A percentile compares a stretch with the other conserved stretches of the same genome.
Conservation (phyloP, 35 echinoderm and acorn worm genomes). For the Lytechinus pictus region DNA sequence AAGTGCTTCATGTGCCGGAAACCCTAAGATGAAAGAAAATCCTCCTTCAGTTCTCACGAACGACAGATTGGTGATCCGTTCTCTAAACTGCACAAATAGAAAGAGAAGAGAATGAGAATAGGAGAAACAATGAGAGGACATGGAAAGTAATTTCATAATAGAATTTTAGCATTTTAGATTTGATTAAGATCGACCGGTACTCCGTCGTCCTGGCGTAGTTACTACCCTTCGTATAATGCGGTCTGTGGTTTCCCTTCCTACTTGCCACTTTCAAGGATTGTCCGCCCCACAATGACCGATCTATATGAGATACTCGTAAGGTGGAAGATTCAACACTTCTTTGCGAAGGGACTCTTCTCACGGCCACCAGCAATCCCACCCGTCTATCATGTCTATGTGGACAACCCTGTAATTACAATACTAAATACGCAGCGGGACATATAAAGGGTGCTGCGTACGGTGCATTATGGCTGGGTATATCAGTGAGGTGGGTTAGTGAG, state of each 20-base stretch:
- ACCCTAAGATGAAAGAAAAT: not conserved
- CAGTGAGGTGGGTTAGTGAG: not conserved
- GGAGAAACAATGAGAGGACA: constrained; percentile 28
- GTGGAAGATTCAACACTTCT: constrained; percentile 27
- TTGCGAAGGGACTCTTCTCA: not conserved
- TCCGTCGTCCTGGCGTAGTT: not conserved
- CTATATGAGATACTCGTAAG: not conserved
- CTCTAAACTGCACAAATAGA: not conserved
- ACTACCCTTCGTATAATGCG: not conserved
- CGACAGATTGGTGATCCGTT: not conserved
- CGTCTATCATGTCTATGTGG: not conserved
- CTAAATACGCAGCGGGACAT: not conserved
- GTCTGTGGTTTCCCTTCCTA: not conserved
- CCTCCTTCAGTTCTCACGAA: not conserved
- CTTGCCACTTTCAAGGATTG: not conserved
- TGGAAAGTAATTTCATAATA: constrained; percentile 43
- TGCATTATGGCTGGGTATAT: not conserved
- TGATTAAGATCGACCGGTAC: constrained; percentile 22
- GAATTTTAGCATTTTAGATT: constrained; percentile 46
- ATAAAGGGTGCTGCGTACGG: not conserved
- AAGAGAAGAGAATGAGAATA: constrained; percentile 17
- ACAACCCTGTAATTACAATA: not conserved
- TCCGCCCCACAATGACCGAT: not conserved
- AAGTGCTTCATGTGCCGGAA: not conserved
- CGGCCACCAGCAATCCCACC: not conserved